phyloP scores from a whole-genome alignment of 30 jellyfish, hydroid and myxozoan genomes.

The Hydractinia echinata region DNA sequence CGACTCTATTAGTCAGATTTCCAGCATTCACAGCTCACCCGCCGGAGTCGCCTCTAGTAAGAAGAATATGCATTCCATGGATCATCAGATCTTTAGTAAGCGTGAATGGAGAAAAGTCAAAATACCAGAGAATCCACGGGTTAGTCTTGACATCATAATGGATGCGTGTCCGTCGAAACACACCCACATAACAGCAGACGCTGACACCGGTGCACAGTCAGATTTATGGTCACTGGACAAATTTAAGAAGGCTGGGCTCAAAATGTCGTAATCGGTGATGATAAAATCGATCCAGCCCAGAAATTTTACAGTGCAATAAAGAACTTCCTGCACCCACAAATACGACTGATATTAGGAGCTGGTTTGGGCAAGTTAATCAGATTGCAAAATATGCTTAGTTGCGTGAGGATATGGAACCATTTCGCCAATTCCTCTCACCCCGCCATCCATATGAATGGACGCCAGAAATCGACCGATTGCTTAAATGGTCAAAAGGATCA shows the following conservation, averaged over 20 bases:
- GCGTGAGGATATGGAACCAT: too few species aligned
- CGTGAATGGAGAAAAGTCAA: background rate
- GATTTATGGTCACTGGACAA: slow-evolving; percentile 7
- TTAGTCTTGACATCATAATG: background rate
- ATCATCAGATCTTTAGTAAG: background rate
- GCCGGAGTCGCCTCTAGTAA: background rate
- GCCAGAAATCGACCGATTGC: too few species aligned
- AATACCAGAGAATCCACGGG: background rate
- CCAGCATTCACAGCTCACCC: background rate
- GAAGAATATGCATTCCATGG: background rate
- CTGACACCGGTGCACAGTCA: slow-evolving; percentile 5
- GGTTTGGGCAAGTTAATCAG: too few species aligned
- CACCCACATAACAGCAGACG: background rate
- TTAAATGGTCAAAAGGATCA: too few species aligned
- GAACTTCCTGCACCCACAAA: too few species aligned
- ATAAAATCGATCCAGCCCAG: too few species aligned
- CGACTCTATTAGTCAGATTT: slow-evolving; percentile 3
- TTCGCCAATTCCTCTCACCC: too few species aligned
- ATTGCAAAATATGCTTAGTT: too few species aligned
- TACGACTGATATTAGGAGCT: too few species aligned
- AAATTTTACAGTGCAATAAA: too few species aligned
- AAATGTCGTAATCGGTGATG: too few species aligned
- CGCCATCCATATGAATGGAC: too few species aligned
- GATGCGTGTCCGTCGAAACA: background rate
- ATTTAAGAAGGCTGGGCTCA: slow-evolving; percentile 1